Evolutionary conservation across 1,140 invertebrate species (phyloP).

Genomic region (Sarcophaga bullata): DNA sequence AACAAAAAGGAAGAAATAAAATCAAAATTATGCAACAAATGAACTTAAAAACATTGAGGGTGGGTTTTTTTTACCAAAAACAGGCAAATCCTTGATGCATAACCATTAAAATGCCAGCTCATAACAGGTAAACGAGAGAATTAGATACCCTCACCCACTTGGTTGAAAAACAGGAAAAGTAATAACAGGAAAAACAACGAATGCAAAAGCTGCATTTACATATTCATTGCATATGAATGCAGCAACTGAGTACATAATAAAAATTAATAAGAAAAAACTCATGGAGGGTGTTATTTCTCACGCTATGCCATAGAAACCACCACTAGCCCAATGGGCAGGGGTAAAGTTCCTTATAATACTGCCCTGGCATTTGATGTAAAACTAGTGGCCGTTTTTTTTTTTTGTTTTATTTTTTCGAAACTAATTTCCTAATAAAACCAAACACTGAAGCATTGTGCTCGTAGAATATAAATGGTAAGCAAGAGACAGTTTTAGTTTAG

Average conservation of each 20-base stretch:
- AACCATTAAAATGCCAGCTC: neutral
- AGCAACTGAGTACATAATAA: neutral
- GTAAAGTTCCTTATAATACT: neutral
- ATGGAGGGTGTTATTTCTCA: slow-evolving; percentile 14
- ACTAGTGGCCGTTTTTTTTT: neutral
- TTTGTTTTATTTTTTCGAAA: neutral
- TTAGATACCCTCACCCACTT: neutral
- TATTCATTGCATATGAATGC: neutral
- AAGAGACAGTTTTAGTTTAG: neutral
- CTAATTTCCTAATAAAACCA: slow-evolving; percentile 17
- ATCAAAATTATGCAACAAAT: slow-evolving; percentile 9
- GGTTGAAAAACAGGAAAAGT: neutral
- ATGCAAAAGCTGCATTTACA: slow-evolving; percentile 21
- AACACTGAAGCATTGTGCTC: neutral
- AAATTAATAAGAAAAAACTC: neutral
- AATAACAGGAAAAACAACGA: neutral
- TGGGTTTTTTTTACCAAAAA: neutral
- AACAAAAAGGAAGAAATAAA: neutral
- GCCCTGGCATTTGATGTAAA: neutral
- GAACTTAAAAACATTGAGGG: neutral
- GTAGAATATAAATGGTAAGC: neutral
- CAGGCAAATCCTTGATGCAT: slow-evolving; percentile 9
- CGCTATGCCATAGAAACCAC: neutral
- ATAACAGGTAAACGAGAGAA: neutral
- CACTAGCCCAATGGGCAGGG: neutral